phyloP scores from a whole-genome alignment of 2,888 invertebrate genomes.

The Euspilapteryx auroguttella region DNA sequence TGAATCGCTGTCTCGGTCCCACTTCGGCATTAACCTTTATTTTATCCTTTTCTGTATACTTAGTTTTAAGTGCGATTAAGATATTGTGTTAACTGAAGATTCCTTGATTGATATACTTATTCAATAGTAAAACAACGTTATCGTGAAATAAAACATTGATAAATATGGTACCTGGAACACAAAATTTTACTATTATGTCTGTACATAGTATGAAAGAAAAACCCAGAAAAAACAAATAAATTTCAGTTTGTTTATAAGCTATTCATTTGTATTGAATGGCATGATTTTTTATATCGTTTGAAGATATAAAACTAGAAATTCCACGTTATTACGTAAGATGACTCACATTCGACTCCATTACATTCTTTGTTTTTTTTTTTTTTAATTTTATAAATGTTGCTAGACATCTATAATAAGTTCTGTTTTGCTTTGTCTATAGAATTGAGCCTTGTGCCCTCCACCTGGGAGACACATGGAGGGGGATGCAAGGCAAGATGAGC shows the following conservation, averaged over 20 bases:
- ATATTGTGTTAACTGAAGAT: constrained; percentile 33
- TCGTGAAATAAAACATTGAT: too few species aligned
- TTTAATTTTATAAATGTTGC: constrained; percentile 3
- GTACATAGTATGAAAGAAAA: too few species aligned
- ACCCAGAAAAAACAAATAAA: too few species aligned
- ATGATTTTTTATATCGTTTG: too few species aligned
- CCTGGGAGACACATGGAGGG: constrained; percentile 70
- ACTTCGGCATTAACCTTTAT: constrained; percentile 36
- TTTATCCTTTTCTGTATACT: constrained; percentile 38
- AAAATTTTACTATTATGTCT: too few species aligned
- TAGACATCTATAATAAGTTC: too few species aligned
- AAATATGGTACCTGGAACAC: too few species aligned
- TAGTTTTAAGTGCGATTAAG: constrained; percentile 44
- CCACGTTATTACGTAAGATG: too few species aligned
- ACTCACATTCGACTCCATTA: constrained; percentile 33
- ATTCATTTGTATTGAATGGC: too few species aligned
- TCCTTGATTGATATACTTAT: constrained; percentile 24
- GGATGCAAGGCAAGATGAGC: constrained; percentile 86
- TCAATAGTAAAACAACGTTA: too few species aligned
- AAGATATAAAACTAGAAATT: too few species aligned
- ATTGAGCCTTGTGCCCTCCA: constrained; percentile 89
- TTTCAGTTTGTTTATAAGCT: too few species aligned
- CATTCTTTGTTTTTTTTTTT: constrained; percentile 18
- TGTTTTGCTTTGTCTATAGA: constrained; percentile 68
- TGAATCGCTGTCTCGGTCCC: constrained; percentile 47